Conservation (phyloP, 2,113 vertebrate genomes). For the human region GRCh38 chr14:99721001-99721500, state of each 20-base stretch:
- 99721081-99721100: too few relatives aligned
- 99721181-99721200: accelerated
- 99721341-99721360: not conserved
- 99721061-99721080: too few relatives aligned
- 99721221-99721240: conserved; percentile 79
- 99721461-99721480: not conserved
- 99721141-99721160: not conserved
- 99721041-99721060: too few relatives aligned
- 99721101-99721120: not conserved
- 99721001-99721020: too few relatives aligned
- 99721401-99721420: not conserved
- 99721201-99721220: not conserved
- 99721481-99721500: accelerated
- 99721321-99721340: conserved; percentile 85
- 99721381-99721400: not conserved
- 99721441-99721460: not conserved
- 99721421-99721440: accelerated
- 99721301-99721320: conserved; percentile 90
- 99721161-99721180: not conserved
- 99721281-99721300: conserved; percentile 91
- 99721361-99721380: accelerated
- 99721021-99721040: too few relatives aligned
- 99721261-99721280: conserved; percentile 92
- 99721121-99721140: too few relatives aligned
- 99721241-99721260: conserved; percentile 90